Conservation (phyloP, 2,113 vertebrate species). For the Raja brachyura region DNA sequence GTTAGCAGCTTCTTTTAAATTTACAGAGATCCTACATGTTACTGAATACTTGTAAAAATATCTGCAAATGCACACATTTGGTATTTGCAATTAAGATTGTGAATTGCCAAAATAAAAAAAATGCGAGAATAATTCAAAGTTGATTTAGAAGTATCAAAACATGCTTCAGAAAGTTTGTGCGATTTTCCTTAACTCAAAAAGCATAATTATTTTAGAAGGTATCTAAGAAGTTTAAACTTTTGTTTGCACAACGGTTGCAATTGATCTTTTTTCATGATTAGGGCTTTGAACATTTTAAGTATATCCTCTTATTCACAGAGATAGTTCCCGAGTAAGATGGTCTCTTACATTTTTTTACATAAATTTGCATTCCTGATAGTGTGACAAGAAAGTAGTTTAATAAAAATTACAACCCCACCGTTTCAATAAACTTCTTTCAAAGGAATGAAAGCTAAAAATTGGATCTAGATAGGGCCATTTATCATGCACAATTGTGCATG, state of each 20-base stretch:
- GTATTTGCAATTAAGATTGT: neutral
- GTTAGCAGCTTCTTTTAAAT: too few species aligned
- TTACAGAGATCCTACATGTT: too few species aligned
- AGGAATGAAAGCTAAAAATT: neutral
- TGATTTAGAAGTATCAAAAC: neutral
- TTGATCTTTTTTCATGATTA: neutral
- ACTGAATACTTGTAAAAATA: too few species aligned
- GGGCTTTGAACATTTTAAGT: neutral
- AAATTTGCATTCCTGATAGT: neutral
- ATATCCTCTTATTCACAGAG: neutral
- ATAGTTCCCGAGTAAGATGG: neutral
- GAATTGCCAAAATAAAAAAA: neutral
- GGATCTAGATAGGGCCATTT: too few species aligned
- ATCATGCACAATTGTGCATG: too few species aligned
- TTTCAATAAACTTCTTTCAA: neutral
- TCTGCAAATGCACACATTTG: neutral
- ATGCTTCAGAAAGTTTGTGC: neutral
- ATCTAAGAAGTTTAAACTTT: neutral
- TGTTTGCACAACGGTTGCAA: neutral
- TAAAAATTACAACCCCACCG: neutral
- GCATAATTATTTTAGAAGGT: neutral
- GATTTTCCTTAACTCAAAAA: neutral
- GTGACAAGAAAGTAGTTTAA: neutral
- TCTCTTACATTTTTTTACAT: neutral
- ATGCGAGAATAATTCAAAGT: neutral